A percentile compares a stretch with the other conserved stretches of the same genome.
Evolutionary conservation across 2,888 invertebrate genomes (phyloP).

Genomic region (Campoletis raptor): DNA sequence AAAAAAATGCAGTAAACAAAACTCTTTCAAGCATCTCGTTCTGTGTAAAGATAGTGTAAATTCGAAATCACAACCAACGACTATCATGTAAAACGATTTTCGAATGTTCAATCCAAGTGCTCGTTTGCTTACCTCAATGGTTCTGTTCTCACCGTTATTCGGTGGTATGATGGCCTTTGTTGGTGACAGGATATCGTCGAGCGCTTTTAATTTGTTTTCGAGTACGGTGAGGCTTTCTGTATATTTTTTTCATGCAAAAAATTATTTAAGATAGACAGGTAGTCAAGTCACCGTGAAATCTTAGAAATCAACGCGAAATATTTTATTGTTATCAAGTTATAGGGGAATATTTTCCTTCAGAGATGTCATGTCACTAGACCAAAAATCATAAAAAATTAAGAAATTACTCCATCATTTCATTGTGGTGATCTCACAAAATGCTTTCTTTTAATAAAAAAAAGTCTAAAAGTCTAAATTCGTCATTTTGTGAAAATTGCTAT

Average conservation of each 20-base stretch:
- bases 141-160: not conserved
- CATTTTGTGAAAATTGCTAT: not conserved
- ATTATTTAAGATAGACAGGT: not conserved
- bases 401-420: not conserved
- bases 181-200: conserved; percentile 32
- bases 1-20: conserved; percentile 2
- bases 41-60: not conserved
- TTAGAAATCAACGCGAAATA: conserved; percentile 13
- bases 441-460: no score
- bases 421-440: not conserved
- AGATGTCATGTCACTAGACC: not conserved
- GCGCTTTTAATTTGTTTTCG: conserved; percentile 19
- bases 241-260: not conserved
- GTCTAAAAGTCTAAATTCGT: not conserved
- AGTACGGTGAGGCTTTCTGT: conserved; percentile 18
- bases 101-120: not conserved
- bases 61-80: not conserved
- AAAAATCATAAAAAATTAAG: not conserved
- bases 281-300: not conserved
- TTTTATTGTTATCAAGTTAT: no score
- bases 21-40: not conserved
- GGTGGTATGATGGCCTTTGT: conserved; percentile 15
- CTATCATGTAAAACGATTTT: not conserved
- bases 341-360: not conserved
- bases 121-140: not conserved